Base-by-base conservation (phyloP, 2,113 vertebrate species). In the Gallinago media region DNA sequence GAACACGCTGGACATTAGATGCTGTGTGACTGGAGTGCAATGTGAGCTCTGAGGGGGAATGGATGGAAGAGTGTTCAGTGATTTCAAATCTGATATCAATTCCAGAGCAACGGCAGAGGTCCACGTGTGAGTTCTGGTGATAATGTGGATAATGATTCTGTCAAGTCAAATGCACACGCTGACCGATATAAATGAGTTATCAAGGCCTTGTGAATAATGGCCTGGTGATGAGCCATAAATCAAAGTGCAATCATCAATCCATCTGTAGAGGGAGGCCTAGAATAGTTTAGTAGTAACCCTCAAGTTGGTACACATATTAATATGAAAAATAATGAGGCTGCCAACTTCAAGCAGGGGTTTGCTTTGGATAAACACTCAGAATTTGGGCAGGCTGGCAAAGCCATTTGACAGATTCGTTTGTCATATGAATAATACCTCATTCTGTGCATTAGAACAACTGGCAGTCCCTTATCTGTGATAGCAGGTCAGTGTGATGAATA, bases 101-200 rank as follows among this genome's bases (percentile, higher is more conserved):
- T 85, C 63, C 92, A 75, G 50, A 94, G 68, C 36, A 34, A 77
- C 88, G 79, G 71, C 77, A 83, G 58, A 72, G 70, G 76, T 56
- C 84, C 47, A 56, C 47, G 34, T 85, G 82, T 91, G 94, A 88
- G 91, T 95, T 73, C 58, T 94, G 80, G 73, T 94, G 94, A 96
- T 96, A 93, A 96, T 91, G 67, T 82, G 85, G 88, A 66, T 95
- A 95, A 97, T 95, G 92, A 94, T 85, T 94, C 92, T 95, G 95
- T 89, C 96, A 95, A 96, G 80, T 72, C 79, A 71, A 92, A 85
- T 95, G 94, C 32, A 34, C 90, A 66, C 32, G 15, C 82, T 96
- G 94, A 78, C 91, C 7, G 1, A 87, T 88, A 94, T 31, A 83
- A 94, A 97, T 91, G 94, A 96, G 66, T 89, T 85, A 94, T 94